These are phyloP conservation scores for Bombus pascuorum DNA, from an alignment of 1,140 invertebrate genomes.

Conservation along the genomic window DNA sequence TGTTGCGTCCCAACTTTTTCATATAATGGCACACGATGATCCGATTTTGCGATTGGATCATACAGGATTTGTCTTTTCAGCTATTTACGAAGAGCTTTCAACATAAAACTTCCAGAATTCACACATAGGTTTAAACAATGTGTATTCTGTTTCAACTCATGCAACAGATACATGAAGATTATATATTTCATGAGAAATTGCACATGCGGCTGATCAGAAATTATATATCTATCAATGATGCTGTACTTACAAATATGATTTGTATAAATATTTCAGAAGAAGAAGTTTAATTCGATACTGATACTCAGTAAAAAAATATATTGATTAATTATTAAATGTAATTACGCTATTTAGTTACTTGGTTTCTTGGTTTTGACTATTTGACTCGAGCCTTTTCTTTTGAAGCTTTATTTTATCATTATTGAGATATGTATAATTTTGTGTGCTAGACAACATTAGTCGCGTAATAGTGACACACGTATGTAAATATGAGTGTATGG, in stretches of 20 bases:
- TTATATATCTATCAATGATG: not conserved
- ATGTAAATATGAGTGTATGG: too few species aligned
- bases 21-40: not conserved
- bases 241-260: too few species aligned
- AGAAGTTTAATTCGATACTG: too few species aligned
- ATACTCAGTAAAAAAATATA: not conserved
- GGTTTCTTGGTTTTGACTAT: not conserved
- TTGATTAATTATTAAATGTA: not conserved
- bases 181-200: not conserved
- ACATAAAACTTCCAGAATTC: not conserved
- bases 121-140: not conserved
- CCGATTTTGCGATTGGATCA: slow-evolving; percentile 15
- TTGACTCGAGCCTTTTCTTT: not conserved
- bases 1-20: not conserved
- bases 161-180: not conserved
- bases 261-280: not conserved
- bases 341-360: not conserved
- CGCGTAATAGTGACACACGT: too few species aligned
- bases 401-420: not conserved
- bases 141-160: not conserved
- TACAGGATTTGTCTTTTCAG: not conserved
- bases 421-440: too few species aligned
- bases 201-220: not conserved
- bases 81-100: not conserved
- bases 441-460: too few species aligned